A percentile compares a stretch with the other conserved stretches of the same genome.
These are phyloP conservation scores for Drosophila hydei DNA, from an alignment of 1,140 invertebrate species.

Conservation along the genomic window DNA sequence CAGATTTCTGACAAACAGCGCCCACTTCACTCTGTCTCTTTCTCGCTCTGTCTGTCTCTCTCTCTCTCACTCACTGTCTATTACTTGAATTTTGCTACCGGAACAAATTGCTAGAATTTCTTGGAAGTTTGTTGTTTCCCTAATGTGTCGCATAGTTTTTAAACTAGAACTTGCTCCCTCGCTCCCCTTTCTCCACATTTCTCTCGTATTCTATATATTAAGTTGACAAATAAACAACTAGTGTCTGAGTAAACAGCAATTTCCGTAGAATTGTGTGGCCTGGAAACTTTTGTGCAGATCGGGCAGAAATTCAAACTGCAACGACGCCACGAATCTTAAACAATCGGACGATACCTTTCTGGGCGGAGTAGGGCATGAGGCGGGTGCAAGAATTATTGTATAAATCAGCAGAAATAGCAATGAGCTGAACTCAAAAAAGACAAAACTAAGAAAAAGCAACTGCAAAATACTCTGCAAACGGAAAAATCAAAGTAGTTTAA, in stretches of 20 bases:
- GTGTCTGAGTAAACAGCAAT: conserved; percentile 47
- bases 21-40: not conserved
- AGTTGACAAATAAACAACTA: conserved; percentile 56
- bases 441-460: not conserved
- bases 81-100: conserved; percentile 55
- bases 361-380: not conserved
- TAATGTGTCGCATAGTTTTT: conserved; percentile 47
- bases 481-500: not conserved
- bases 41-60: not conserved
- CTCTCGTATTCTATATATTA: conserved; percentile 13
- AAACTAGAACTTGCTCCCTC: conserved; percentile 17
- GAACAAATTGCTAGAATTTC: conserved; percentile 76
- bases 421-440: conserved; percentile 29
- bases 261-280: conserved; percentile 63
- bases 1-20: conserved; percentile 21
- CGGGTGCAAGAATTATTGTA: conserved; percentile 64
- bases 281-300: conserved; percentile 62
- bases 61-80: not conserved
- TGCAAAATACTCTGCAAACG: not conserved
- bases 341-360: conserved; percentile 62
- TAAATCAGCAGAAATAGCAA: conserved; percentile 73
- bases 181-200: conserved; percentile 17
- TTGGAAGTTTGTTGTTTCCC: conserved; percentile 44
- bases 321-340: conserved; percentile 77
- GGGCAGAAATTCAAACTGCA: conserved; percentile 77